phyloP scores from a whole-genome alignment of 2,113 vertebrate genomes.

The Mesitornis unicolor region DNA sequence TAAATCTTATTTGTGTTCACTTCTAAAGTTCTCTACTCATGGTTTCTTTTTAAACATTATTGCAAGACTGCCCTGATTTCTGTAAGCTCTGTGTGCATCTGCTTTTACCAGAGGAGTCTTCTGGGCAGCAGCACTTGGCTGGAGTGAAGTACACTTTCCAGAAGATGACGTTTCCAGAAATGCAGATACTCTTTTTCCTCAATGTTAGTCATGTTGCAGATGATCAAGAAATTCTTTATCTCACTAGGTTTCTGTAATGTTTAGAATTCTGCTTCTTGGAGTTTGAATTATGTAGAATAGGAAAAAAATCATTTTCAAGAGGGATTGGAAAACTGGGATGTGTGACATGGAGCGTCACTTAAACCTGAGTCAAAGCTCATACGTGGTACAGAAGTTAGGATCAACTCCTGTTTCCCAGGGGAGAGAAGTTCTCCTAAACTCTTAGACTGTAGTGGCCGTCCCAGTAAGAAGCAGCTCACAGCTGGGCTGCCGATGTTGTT shows the following conservation, averaged over 20 bases:
- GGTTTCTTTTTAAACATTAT: accelerated
- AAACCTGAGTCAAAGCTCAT: no score
- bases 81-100: neutral
- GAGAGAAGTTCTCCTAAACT: neutral
- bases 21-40: accelerated
- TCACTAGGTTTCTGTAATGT: accelerated
- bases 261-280: neutral
- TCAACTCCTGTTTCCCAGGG: accelerated
- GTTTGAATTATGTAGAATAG: neutral
- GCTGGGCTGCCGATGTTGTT: accelerated
- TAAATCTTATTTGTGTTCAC: accelerated
- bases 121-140: neutral
- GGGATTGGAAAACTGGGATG: neutral
- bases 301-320: neutral
- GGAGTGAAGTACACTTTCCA: neutral
- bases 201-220: accelerated
- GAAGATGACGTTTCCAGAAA: neutral
- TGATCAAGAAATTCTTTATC: neutral
- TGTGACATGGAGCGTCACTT: neutral
- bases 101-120: conserved; percentile 7
- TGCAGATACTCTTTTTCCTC: neutral
- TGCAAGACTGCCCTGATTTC: neutral
- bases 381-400: neutral
- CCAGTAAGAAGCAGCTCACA: accelerated
- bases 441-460: accelerated